Conservation (phyloP, 2,113 vertebrate species). For the Chrysemys picta region DNA sequence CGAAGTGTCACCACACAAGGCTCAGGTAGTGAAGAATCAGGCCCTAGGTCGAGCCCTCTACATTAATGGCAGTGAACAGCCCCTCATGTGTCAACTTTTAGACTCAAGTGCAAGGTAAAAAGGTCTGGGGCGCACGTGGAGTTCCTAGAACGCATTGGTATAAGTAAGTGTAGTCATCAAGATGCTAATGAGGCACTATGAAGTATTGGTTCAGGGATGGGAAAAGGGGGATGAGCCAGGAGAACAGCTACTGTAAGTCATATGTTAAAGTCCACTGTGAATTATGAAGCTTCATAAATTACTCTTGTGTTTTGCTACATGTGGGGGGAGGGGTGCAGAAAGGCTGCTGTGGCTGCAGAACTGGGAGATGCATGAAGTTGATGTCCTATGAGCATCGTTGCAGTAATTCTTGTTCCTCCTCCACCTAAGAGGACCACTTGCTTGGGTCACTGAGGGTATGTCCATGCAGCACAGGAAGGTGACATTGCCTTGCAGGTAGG, state of each 20-base stretch:
- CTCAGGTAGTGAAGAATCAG: not conserved
- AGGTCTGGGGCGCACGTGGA: not conserved
- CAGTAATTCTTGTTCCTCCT: too few relatives aligned
- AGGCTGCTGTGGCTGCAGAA: not conserved
- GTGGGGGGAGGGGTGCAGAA: not conserved
- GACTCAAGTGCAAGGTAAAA: not conserved
- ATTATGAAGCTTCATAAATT: not conserved
- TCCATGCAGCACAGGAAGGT: too few relatives aligned
- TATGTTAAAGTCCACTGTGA: not conserved
- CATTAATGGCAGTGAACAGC: not conserved
- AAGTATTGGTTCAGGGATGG: not conserved
- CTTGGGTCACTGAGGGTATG: too few relatives aligned
- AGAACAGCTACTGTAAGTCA: not conserved
- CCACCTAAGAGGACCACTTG: too few relatives aligned
- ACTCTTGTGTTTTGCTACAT: not conserved
- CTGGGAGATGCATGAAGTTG: not conserved
- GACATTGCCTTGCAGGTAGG: too few relatives aligned
- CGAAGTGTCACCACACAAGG: not conserved
- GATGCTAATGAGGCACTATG: not conserved
- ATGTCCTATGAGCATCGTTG: too few relatives aligned
- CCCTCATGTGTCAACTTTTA: not conserved
- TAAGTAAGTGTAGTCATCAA: not conserved
- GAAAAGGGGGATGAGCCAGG: too few relatives aligned
- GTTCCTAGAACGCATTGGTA: not conserved
- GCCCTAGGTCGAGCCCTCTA: not conserved